These are phyloP conservation scores for Saiga tatarica DNA, from an alignment of 2,113 vertebrate genomes.

Conservation along the genomic window DNA sequence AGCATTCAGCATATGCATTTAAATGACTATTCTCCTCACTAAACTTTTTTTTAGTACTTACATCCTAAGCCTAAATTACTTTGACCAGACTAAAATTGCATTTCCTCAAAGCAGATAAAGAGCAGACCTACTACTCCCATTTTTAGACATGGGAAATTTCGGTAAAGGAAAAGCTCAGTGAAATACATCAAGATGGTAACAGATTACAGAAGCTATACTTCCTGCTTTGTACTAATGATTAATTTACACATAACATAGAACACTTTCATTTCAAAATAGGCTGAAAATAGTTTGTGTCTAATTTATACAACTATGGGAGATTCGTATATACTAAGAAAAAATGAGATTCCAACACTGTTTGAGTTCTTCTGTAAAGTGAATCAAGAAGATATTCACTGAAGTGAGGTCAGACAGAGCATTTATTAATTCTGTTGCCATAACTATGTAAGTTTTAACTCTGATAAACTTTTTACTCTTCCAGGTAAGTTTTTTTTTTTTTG, in stretches of 20 bases:
- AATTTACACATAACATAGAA: neutral
- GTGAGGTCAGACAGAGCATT: neutral
- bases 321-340: neutral
- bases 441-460: neutral
- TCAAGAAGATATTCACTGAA: neutral
- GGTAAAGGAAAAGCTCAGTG: constrained; percentile 9
- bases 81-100: constrained; percentile 31
- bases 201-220: neutral
- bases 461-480: constrained; percentile 35
- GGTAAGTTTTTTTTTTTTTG: constrained; percentile 8
- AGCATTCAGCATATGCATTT: neutral
- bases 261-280: neutral
- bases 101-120: constrained; percentile 40
- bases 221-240: neutral
- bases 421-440: neutral
- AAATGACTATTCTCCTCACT: neutral
- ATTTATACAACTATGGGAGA: neutral
- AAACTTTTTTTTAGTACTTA: constrained; percentile 34
- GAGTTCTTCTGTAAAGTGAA: neutral
- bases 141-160: constrained; percentile 42
- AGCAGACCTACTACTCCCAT: neutral
- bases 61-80: constrained; percentile 38
- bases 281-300: neutral
- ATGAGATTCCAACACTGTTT: neutral
- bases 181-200: neutral